Conservation (phyloP, 2,113 vertebrate species). For the Collichthys lucidus region DNA sequence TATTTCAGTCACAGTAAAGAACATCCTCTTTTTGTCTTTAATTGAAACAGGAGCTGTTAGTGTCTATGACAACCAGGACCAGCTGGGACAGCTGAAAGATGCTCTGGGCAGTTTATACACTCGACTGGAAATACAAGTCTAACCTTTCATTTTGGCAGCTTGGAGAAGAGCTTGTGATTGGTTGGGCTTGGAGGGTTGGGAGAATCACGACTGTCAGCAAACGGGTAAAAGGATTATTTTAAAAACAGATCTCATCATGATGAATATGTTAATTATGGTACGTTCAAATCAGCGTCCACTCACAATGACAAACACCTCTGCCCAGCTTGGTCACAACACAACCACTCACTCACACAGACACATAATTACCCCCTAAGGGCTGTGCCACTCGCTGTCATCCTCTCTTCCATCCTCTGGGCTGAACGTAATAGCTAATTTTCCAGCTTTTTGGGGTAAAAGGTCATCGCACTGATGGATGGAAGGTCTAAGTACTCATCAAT, state of each 20-base stretch:
- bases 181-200: constrained; percentile 3
- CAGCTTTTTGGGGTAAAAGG: constrained; percentile 73
- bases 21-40: constrained; percentile 34
- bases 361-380: constrained; percentile 46
- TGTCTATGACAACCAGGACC: constrained; percentile 49
- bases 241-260: constrained; percentile 42
- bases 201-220: constrained; percentile 26
- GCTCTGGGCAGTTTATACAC: constrained; percentile 53
- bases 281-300: constrained; percentile 26
- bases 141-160: constrained; percentile 67
- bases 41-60: constrained; percentile 37
- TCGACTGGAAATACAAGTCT: constrained; percentile 51
- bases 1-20: neutral
- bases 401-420: constrained; percentile 41
- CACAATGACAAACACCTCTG: constrained; percentile 29
- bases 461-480: constrained; percentile 75
- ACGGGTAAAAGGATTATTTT: constrained; percentile 23
- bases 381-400: constrained; percentile 43
- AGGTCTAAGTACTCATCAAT: constrained; percentile 71
- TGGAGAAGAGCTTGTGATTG: constrained; percentile 32
- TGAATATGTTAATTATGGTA: constrained; percentile 30
- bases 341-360: constrained; percentile 17
- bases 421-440: constrained; percentile 80
- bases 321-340: neutral
- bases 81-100: constrained; percentile 63